A percentile compares a stretch with the other conserved stretches of the same genome.
Evolutionary conservation across 2,797 vertebrate species (phyloP).

Genomic region (Falco berigora): DNA sequence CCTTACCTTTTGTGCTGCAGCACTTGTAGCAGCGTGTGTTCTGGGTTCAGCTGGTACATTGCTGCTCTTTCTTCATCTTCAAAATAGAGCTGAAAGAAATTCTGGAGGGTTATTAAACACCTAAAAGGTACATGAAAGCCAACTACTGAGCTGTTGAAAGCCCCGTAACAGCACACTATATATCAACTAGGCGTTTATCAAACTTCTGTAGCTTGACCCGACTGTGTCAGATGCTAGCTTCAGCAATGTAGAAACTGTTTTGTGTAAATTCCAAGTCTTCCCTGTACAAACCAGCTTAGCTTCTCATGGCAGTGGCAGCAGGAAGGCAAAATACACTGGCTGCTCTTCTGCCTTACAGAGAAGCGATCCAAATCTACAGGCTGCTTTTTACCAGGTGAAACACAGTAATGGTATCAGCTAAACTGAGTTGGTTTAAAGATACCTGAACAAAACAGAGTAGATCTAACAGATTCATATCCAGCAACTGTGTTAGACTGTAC

Average conservation of each 20-base stretch:
- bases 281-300: not conserved
- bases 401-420: not conserved
- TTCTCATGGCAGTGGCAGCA: not conserved
- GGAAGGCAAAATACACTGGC: not conserved
- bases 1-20: constrained; percentile 86
- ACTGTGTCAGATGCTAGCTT: fast-evolving
- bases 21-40: constrained; percentile 75
- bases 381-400: not conserved
- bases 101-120: not conserved
- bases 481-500: not conserved
- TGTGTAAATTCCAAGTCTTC: not conserved
- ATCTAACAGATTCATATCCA: not conserved
- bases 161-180: not conserved
- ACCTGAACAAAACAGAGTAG: not conserved
- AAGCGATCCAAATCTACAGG: not conserved
- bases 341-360: not conserved
- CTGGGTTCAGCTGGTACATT: constrained; percentile 74
- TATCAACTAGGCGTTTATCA: not conserved
- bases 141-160: not conserved
- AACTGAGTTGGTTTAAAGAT: not conserved
- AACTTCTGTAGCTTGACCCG: not conserved
- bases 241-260: fast-evolving
- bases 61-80: constrained; percentile 81
- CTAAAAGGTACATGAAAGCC: not conserved
- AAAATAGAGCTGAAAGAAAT: constrained; percentile 82